Evolutionary conservation across 2,797 vertebrate species (phyloP).

Genomic region (Smutsia temminckii): DNA sequence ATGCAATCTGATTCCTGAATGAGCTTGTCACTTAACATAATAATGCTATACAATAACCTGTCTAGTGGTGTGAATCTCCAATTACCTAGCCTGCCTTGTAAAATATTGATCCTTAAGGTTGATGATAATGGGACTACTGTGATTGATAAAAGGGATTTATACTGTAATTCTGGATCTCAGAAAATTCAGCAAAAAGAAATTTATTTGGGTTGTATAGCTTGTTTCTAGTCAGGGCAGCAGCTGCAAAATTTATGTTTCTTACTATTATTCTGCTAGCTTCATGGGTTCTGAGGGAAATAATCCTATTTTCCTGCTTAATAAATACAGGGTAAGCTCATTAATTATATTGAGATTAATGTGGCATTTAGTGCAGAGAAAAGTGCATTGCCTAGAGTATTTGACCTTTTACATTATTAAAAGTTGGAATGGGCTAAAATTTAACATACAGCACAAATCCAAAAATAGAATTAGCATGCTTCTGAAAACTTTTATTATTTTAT

Average conservation of each 20-base stretch:
- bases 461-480: constrained; percentile 19
- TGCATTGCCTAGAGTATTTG: constrained; percentile 30
- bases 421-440: constrained; percentile 34
- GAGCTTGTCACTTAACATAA: constrained; percentile 13
- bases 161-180: not conserved
- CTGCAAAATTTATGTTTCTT: constrained; percentile 57
- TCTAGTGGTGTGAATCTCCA: not conserved
- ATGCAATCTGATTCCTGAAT: constrained; percentile 10
- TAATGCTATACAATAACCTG: not conserved
- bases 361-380: constrained; percentile 50
- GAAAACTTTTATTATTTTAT: constrained; percentile 35
- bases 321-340: constrained; percentile 56
- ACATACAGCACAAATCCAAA: constrained; percentile 6
- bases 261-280: constrained; percentile 27
- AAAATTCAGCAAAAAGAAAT: constrained; percentile 47
- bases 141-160: constrained; percentile 41
- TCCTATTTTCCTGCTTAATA: constrained; percentile 54
- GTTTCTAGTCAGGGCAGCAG: not conserved
- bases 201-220: not conserved
- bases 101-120: constrained; percentile 47
- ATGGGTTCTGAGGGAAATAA: constrained; percentile 39
- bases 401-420: constrained; percentile 64
- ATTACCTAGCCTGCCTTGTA: not conserved
- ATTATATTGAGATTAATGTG: constrained; percentile 59
- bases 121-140: not conserved